Base-by-base conservation (phyloP, 2,113 vertebrate species). In the Plectropomus leopardus region DNA sequence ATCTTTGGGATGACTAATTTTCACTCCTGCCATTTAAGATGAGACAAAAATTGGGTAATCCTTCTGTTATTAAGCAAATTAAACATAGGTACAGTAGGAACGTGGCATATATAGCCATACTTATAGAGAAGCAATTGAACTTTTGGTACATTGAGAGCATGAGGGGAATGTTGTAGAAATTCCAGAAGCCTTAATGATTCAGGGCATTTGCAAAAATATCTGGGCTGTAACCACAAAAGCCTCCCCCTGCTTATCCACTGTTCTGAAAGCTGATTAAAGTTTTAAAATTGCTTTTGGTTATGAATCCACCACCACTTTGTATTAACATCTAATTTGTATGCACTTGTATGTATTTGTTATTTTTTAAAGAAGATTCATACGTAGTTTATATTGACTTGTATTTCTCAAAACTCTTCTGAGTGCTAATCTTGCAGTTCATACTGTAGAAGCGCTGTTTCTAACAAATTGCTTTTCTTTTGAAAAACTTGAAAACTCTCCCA, bases 391-490 rank as follows among this genome's bases (percentile, higher is more conserved):
- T 45, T 23, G 67, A 66, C 44, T 72, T 44, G 21, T 42, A 30
- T 42, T 44, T 34, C 24, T 16, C n/a, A 15, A 44, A 54, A 14
- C 15, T 67, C 61, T 26, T 19, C 16, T 34, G 10, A 7, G 40
- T 57, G 32, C 10, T 71, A 42, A 44, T 71, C 47, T 23, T 17
- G 19, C 26, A 24, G 9, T 34, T 36, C 16, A 15, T 24, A 69
- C 42, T 16, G 57, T 21, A 19, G 40, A 9, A 66, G 51, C 28
- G 57, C 40, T 14, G 24, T 44, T 45, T 65, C 15, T 6, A 45
- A 60, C 51, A 58, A 44, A 51, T 32, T 67, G 44, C 45, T 44
- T 58, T 60, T 60, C 15, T 36, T 67, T 16, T 50, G 21, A 40
- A 58, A 61, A 54, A 50, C 19, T 30, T 26, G 5, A 34, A 48